These are phyloP conservation scores for Nothobranchius furzeri DNA, from an alignment of 2,113 vertebrate genomes.

Conservation along the genomic window DNA sequence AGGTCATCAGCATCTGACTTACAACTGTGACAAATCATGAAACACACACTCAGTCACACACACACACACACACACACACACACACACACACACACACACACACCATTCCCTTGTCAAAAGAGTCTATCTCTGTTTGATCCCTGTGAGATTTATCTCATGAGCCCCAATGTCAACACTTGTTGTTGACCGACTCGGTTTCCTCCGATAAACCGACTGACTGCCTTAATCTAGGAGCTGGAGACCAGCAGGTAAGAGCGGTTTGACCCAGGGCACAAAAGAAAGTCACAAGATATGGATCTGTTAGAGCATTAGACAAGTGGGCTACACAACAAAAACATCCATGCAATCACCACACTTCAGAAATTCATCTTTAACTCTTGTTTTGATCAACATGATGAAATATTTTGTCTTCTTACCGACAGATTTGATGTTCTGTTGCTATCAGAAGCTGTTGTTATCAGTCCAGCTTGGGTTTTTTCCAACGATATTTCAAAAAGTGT, in stretches of 20 bases:
- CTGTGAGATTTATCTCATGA: conserved; percentile 69
- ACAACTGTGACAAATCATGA: conserved; percentile 37
- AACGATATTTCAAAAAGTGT: too few relatives aligned
- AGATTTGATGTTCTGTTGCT: too few relatives aligned
- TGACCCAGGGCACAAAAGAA: conserved; percentile 60
- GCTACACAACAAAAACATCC: too few relatives aligned
- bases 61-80: background rate
- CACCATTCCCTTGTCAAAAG: conserved; percentile 45
- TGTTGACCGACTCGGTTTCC: conserved; percentile 66
- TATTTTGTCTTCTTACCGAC: too few relatives aligned
- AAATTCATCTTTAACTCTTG: too few relatives aligned
- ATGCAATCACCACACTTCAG: too few relatives aligned
- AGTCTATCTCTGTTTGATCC: conserved; percentile 65
- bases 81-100: conserved; percentile 8
- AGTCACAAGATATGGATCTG: conserved; percentile 32
- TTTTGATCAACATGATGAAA: too few relatives aligned
- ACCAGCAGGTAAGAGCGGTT: conserved; percentile 50
- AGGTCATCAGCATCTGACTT: conserved; percentile 50
- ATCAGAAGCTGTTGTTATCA: too few relatives aligned
- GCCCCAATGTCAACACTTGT: conserved; percentile 70
- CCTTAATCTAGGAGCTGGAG: conserved; percentile 44
- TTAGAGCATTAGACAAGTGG: background rate
- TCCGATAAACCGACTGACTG: conserved; percentile 47
- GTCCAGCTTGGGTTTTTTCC: too few relatives aligned
- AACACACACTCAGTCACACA: conserved; percentile 14